These are phyloP conservation scores for Thymelicus sylvestris DNA, from an alignment of 2,888 invertebrate genomes.

Conservation along the genomic window DNA sequence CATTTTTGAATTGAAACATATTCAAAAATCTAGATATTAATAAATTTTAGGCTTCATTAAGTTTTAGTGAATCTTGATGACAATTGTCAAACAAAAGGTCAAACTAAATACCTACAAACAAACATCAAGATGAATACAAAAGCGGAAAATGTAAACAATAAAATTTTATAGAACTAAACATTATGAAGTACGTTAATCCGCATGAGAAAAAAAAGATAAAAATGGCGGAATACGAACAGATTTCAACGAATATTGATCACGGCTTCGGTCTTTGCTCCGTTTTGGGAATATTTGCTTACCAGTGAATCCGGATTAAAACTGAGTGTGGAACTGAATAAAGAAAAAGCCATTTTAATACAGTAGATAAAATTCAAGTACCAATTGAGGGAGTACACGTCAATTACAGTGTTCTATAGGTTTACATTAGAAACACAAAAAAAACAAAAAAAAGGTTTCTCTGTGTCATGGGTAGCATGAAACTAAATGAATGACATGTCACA, in stretches of 20 bases:
- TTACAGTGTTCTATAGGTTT: no score
- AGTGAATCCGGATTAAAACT: conserved; percentile 19
- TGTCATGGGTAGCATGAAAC: no score
- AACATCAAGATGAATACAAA: no score
- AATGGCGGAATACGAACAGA: conserved; percentile 4
- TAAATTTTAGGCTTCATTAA: no score
- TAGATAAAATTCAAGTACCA: not conserved
- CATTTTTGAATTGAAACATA: no score
- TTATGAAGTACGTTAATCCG: conserved; percentile 8
- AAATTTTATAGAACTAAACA: not conserved
- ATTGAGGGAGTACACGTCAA: not conserved
- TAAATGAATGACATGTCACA: no score
- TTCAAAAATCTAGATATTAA: no score
- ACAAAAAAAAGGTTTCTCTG: no score
- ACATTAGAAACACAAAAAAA: no score
- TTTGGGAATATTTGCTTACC: conserved; percentile 24
- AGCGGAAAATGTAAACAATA: not conserved
- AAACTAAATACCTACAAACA: no score
- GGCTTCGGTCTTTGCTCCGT: conserved; percentile 8
- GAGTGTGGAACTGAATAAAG: not conserved
- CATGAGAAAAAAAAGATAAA: conserved; percentile 12
- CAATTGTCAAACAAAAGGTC: no score
- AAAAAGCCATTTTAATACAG: not conserved
- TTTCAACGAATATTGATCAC: conserved; percentile 33
- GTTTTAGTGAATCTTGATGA: no score